These are phyloP conservation scores for Ceratoteleas bidentatus DNA, from an alignment of 1,140 invertebrate species.

Conservation along the genomic window DNA sequence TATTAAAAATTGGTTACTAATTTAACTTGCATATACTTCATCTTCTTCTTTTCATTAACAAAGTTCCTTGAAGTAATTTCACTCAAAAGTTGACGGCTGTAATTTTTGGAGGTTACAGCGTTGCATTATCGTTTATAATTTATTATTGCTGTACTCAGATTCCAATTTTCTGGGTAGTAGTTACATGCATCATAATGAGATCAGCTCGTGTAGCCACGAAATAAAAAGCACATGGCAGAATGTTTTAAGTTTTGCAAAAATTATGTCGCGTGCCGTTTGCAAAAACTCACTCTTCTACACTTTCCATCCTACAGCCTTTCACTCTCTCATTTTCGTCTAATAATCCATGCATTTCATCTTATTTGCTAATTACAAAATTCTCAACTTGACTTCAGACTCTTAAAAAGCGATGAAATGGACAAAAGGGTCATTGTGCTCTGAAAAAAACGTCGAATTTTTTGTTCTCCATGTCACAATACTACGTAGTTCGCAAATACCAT, in stretches of 20 bases:
- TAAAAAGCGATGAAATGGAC: not conserved
- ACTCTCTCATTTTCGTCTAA: too few species aligned
- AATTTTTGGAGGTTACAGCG: not conserved
- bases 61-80: too few species aligned
- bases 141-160: slow-evolving; percentile 8
- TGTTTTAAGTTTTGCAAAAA: slow-evolving; percentile 6
- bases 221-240: slow-evolving; percentile 5
- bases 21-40: too few species aligned
- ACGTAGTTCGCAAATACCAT: slow-evolving; percentile 11
- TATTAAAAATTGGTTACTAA: too few species aligned
- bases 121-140: slow-evolving; percentile 8
- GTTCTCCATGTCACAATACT: slow-evolving; percentile 3
- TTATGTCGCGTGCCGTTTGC: not conserved
- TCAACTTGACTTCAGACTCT: not conserved
- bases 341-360: too few species aligned
- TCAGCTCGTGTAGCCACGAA: slow-evolving; percentile 24
- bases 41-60: too few species aligned
- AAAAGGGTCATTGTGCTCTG: slow-evolving; percentile 10
- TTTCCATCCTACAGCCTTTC: too few species aligned
- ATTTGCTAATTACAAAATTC: too few species aligned
- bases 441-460: slow-evolving; percentile 15
- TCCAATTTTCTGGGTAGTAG: slow-evolving; percentile 23
- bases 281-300: too few species aligned
- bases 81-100: not conserved
- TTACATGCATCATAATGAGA: slow-evolving; percentile 24